A percentile compares a stretch with the other conserved stretches of the same genome.
Evolutionary conservation across 2,888 invertebrate species (phyloP).

Genomic region (Hirtodrosophila duncani): DNA sequence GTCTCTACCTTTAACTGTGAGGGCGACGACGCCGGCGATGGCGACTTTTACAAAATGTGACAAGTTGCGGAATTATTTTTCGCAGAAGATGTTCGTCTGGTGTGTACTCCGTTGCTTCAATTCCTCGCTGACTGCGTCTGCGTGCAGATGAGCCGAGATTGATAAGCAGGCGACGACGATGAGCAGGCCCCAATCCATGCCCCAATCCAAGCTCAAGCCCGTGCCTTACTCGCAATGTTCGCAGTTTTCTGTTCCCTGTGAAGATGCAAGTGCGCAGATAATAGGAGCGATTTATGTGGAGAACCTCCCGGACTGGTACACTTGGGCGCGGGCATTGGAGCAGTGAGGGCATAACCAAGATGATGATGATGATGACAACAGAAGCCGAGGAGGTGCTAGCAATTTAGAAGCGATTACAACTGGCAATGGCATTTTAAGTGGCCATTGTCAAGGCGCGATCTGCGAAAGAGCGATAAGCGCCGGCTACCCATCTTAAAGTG

Average conservation of each 20-base stretch:
- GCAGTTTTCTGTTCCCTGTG: slow-evolving; percentile 21
- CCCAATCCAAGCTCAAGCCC: slow-evolving; percentile 18
- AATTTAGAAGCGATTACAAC: slow-evolving; percentile 73
- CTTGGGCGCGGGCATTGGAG: slow-evolving; percentile 2
- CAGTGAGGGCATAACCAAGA: neutral
- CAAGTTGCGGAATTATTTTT: slow-evolving; percentile 70
- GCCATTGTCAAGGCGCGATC: slow-evolving; percentile 67
- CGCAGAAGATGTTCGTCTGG: slow-evolving; percentile 63
- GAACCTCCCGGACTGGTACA: slow-evolving; percentile 29
- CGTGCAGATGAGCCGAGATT: slow-evolving; percentile 71
- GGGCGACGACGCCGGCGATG: slow-evolving; percentile 9
- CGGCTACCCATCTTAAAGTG: slow-evolving; percentile 26
- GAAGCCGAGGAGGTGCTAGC: slow-evolving; percentile 50
- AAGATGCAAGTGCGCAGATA: slow-evolving; percentile 65
- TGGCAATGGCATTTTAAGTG: slow-evolving; percentile 69
- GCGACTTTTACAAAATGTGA: slow-evolving; percentile 61
- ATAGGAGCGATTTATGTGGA: slow-evolving; percentile 67
- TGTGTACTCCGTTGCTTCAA: slow-evolving; percentile 15
- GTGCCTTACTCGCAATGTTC: slow-evolving; percentile 41
- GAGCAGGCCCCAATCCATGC: slow-evolving; percentile 2
- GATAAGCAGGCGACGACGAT: slow-evolving; percentile 51
- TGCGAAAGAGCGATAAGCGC: slow-evolving; percentile 44
- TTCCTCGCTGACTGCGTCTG: slow-evolving; percentile 39
- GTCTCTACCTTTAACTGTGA: slow-evolving; percentile 36
- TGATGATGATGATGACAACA: slow-evolving; percentile 23